Conservation (phyloP, 2,113 vertebrate genomes). For the Gymnarchus niloticus region DNA sequence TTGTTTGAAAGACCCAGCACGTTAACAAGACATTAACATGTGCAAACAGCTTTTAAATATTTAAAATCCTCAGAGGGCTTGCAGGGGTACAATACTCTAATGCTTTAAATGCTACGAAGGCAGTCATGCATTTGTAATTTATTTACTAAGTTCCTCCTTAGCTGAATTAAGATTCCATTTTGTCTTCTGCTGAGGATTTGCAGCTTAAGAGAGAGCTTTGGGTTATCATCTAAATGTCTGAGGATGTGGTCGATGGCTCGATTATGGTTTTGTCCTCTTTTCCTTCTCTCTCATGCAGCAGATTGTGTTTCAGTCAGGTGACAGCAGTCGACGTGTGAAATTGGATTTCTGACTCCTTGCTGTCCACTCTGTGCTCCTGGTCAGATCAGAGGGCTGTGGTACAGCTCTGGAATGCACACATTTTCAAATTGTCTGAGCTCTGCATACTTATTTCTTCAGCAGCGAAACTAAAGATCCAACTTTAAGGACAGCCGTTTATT, state of each 20-base stretch:
- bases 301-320: slow-evolving; percentile 11
- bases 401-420: not conserved
- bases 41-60: not conserved
- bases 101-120: not conserved
- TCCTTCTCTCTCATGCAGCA: not conserved
- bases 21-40: not conserved
- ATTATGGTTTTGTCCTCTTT: not conserved
- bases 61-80: too few relatives aligned
- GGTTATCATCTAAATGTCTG: not conserved
- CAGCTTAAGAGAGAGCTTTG: not conserved
- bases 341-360: slow-evolving; percentile 33
- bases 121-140: not conserved
- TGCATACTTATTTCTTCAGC: not conserved
- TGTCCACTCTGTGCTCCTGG: not conserved
- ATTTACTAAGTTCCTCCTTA: slow-evolving; percentile 17
- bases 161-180: slow-evolving; percentile 11
- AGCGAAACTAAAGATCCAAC: not conserved
- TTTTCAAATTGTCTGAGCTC: not conserved
- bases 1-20: too few relatives aligned
- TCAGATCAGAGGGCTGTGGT: slow-evolving; percentile 7
- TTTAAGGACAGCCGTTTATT: not conserved
- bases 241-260: not conserved
- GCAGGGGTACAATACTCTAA: not conserved
- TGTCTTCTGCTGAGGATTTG: not conserved
- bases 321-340: slow-evolving; percentile 37